A percentile compares a stretch with the other conserved stretches of the same genome.
Evolutionary conservation across 2,888 invertebrate genomes (phyloP).

Genomic region (Eubasilissa splendida): DNA sequence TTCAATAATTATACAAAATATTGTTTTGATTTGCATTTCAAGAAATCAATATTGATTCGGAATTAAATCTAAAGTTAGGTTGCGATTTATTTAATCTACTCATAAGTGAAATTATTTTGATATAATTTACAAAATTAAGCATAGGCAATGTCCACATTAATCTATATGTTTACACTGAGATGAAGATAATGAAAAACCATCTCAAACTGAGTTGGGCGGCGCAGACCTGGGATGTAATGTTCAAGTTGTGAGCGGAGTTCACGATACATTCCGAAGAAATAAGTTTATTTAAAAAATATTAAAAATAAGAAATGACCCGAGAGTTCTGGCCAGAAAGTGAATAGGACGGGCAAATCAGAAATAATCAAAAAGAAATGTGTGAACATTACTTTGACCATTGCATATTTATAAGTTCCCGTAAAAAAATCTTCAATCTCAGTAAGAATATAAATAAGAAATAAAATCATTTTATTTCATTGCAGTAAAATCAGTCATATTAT

Average conservation of each 20-base stretch:
- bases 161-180: neutral
- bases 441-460: no score
- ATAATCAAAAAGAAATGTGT: no score
- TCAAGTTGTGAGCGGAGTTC: neutral
- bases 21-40: no score
- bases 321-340: neutral
- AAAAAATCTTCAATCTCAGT: no score
- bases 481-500: no score
- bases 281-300: neutral
- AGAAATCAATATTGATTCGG: no score
- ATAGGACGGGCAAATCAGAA: neutral
- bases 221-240: neutral
- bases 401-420: no score
- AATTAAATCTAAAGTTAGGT: no score
- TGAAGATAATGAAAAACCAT: conserved; percentile 1
- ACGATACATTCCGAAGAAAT: neutral
- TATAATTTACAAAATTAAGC: neutral
- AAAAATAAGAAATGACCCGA: neutral
- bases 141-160: neutral
- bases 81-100: no score
- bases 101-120: neutral
- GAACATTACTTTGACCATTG: no score
- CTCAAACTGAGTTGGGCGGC: neutral
- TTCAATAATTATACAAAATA: no score
- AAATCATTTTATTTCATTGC: no score